These are phyloP conservation scores for Deilephila porcellus DNA, from an alignment of 2,888 invertebrate genomes.

Conservation along the genomic window DNA sequence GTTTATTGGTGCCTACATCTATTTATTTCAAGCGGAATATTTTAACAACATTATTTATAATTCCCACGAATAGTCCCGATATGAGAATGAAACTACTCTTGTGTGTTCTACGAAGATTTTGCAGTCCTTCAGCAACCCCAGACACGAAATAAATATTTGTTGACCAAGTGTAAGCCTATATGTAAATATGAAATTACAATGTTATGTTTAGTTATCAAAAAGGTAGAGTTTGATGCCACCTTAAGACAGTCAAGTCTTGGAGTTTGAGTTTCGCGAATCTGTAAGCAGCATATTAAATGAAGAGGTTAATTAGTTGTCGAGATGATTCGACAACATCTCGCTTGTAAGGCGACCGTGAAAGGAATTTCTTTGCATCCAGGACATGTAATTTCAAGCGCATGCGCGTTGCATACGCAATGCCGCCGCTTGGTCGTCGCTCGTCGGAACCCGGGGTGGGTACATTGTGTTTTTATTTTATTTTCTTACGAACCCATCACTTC, in stretches of 20 bases:
- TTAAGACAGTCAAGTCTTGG: too few relatives aligned
- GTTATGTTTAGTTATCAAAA: not conserved
- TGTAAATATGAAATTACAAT: not conserved
- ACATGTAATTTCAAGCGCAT: conserved; percentile 76
- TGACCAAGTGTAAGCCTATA: too few relatives aligned
- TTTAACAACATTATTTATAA: too few relatives aligned
- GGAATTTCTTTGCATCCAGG: conserved; percentile 77
- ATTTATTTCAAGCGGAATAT: too few relatives aligned
- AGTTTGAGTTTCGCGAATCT: not conserved
- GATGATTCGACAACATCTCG: conserved; percentile 57
- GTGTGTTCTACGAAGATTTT: too few relatives aligned
- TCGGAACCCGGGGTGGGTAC: conserved; percentile 67
- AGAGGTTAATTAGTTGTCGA: conserved; percentile 30
- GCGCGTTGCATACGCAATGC: conserved; percentile 77
- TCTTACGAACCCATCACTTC: conserved; percentile 84
- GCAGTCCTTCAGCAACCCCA: too few relatives aligned
- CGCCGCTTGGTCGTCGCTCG: conserved; percentile 44
- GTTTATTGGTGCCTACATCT: too few relatives aligned
- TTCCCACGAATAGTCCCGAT: too few relatives aligned
- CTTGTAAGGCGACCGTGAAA: conserved; percentile 54
- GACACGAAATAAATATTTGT: too few relatives aligned
- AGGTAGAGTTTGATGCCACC: not conserved
- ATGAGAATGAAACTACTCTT: too few relatives aligned
- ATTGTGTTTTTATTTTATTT: conserved; percentile 80
- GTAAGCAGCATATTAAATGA: not conserved